A percentile compares a stretch with the other conserved stretches of the same genome.
These are phyloP conservation scores for Rhagoletis pomonella DNA, from an alignment of 1,140 invertebrate genomes.

Conservation along the genomic window DNA sequence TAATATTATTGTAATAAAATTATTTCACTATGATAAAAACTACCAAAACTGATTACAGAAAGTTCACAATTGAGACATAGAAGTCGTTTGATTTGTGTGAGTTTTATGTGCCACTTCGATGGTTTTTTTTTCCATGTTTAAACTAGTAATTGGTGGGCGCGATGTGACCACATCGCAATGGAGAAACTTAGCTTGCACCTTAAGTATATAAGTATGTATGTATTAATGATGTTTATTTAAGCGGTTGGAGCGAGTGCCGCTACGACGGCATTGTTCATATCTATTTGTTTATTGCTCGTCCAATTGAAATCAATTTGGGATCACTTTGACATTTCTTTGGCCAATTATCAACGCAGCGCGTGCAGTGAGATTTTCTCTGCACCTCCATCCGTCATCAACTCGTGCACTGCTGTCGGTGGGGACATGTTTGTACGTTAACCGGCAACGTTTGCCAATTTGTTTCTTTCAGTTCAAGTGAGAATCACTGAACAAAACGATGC, in stretches of 20 bases:
- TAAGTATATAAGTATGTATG: not conserved
- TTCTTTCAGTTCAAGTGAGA: conserved; percentile 27
- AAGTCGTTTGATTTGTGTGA: not conserved
- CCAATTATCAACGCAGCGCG: conserved; percentile 21
- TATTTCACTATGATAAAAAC: not conserved
- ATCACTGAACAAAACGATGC: conserved; percentile 53
- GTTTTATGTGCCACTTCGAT: not conserved
- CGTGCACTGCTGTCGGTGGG: not conserved
- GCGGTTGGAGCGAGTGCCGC: no score
- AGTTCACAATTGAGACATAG: not conserved
- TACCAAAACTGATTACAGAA: not conserved
- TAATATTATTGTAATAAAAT: no score
- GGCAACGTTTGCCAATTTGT: conserved; percentile 26
- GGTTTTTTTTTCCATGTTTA: no score
- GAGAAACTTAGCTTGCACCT: not conserved
- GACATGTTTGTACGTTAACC: not conserved
- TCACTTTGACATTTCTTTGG: conserved; percentile 39
- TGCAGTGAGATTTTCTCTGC: conserved; percentile 19
- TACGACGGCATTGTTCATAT: not conserved
- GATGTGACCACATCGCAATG: not conserved
- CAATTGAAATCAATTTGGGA: conserved; percentile 40
- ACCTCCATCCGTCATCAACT: not conserved
- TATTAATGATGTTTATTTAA: no score
- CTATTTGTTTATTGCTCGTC: not conserved
- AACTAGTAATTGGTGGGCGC: not conserved